Conservation (phyloP, 2,888 invertebrate genomes). For the Eurois occulta region DNA sequence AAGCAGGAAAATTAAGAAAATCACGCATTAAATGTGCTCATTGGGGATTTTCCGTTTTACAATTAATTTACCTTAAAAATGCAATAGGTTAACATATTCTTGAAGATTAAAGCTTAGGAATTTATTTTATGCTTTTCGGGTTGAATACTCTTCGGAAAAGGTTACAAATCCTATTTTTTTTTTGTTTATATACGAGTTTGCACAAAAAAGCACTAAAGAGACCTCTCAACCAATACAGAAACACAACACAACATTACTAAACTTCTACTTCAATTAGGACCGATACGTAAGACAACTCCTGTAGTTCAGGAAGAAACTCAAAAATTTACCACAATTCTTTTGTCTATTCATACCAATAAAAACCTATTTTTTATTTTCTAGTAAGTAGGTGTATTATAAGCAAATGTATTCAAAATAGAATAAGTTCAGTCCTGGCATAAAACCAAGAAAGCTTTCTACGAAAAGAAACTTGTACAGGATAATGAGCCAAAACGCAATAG, state of each 20-base stretch:
- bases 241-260: not conserved
- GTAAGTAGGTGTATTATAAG: constrained; percentile 50
- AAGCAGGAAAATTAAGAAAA: constrained; percentile 43
- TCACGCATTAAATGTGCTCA: constrained; percentile 29
- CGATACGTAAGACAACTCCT: not conserved
- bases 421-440: constrained; percentile 75
- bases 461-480: constrained; percentile 74
- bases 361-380: constrained; percentile 21
- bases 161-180: too few relatives aligned
- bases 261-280: not conserved
- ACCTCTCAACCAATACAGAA: too few relatives aligned
- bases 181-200: too few relatives aligned
- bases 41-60: constrained; percentile 41
- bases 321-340: not conserved
- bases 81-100: too few relatives aligned
- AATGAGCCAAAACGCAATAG: constrained; percentile 77
- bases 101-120: not conserved
- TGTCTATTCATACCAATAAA: constrained; percentile 17
- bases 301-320: not conserved
- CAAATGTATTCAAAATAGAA: constrained; percentile 69
- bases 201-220: too few relatives aligned
- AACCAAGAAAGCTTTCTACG: constrained; percentile 81
- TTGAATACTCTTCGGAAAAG: not conserved
- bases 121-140: not conserved
- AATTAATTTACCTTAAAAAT: constrained; percentile 3